Conservation (phyloP, 2,797 vertebrate species). For the Rhinoraja longicauda region DNA sequence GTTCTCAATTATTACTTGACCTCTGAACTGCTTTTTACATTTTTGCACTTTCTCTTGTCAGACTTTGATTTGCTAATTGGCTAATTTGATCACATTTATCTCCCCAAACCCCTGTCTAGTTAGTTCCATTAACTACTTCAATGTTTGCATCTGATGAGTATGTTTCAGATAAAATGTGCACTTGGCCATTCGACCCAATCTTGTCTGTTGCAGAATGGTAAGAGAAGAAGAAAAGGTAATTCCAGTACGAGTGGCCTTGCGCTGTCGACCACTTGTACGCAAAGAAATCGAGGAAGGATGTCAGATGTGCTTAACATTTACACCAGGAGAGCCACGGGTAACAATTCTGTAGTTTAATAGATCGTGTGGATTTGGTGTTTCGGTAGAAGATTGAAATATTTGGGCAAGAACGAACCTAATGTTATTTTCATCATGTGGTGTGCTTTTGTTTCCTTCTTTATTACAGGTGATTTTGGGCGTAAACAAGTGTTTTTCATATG, state of each 20-base stretch:
- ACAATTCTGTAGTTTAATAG: background rate
- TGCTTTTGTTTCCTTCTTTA: background rate
- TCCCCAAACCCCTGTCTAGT: background rate
- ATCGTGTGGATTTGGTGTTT: background rate
- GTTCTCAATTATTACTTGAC: background rate
- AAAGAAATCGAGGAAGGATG: conserved; percentile 87
- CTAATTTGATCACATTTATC: background rate
- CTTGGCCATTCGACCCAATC: background rate
- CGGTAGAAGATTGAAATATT: background rate
- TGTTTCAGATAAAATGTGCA: background rate
- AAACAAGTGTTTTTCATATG: conserved; percentile 87
- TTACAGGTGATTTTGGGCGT: conserved; percentile 78
- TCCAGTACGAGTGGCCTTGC: conserved; percentile 82
- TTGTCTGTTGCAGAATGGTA: conserved; percentile 54
- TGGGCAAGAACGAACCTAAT: background rate
- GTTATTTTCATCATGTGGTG: background rate
- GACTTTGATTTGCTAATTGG: background rate
- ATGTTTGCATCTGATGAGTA: background rate
- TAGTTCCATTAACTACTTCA: background rate
- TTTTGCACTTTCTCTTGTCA: background rate
- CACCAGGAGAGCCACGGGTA: conserved; percentile 66
- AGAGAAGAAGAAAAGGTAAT: conserved; percentile 73
- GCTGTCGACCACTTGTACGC: conserved; percentile 80
- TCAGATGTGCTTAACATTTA: conserved; percentile 79
- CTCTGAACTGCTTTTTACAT: background rate